Base-by-base conservation (phyloP, 2,888 invertebrate species). In the Dione vanillae region DNA sequence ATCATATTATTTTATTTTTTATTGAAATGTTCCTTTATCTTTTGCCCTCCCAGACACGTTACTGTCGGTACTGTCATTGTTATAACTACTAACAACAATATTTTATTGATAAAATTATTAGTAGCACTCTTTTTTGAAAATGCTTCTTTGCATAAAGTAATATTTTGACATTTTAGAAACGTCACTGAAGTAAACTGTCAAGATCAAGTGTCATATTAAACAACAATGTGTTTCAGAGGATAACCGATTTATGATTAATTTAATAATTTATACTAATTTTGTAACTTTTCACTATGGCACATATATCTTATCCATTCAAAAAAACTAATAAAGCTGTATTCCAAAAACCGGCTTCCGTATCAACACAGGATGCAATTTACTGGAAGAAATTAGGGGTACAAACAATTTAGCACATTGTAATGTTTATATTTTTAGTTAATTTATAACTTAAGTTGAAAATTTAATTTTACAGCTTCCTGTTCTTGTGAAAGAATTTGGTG, bases 401-500 rank as follows among this genome's bases (percentile, higher is more conserved):
- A 93, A 61, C 20, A 59, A 27, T 14, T 8, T 27, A 19, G 14
- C 12, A 5, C 20, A 45, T 35, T 45, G 20, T 14, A 40, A 19
- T 20, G 10, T 43, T 61, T 45, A 16, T 56, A 37, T 56, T 16
- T n/a, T 20, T 1, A 11, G 9, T 47, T 37, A 1, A 12, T 2
- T 19, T 20, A 0, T 16, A 35, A 35, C 7, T n/a, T 27, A 8
- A 64, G 37, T 14, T 41, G 11, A 14, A 54, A 52, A 41, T 35
- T 43, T 20, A 40, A 41, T 12, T 52, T 88, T 91, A 70, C 84
- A 92, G 98, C 94, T 95, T 70, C 98, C 98, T 37, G 96, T 97
- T 2, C 94, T 98, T 49, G 95, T 98, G 0, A 98, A 99, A 87
- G 99, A 99, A 88, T 98, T 97, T 88, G 98, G 98, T 27, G 96